phyloP scores from a whole-genome alignment of 2,797 vertebrate genomes.

The Artibeus lituratus region DNA sequence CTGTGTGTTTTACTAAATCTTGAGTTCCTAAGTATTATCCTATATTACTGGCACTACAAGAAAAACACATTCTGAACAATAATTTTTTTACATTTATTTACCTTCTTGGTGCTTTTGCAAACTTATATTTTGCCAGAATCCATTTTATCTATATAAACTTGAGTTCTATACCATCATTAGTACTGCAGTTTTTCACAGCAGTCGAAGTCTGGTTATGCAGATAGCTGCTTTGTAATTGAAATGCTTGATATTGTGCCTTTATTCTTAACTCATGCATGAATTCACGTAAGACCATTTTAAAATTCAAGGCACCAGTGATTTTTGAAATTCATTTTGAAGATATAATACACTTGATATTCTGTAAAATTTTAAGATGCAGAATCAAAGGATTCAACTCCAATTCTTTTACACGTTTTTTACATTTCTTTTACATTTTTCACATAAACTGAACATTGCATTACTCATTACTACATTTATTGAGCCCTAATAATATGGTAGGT shows the following conservation, averaged over 20 bases:
- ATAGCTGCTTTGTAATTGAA: constrained; percentile 30
- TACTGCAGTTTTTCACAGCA: neutral
- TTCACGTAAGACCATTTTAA: constrained; percentile 43
- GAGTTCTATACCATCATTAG: neutral
- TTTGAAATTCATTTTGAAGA: constrained; percentile 44
- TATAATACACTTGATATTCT: neutral
- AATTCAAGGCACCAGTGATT: neutral
- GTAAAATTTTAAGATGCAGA: constrained; percentile 35
- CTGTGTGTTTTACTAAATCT: neutral
- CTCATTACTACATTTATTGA: neutral
- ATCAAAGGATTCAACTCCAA: neutral
- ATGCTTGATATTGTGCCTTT: constrained; percentile 21
- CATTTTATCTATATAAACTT: neutral
- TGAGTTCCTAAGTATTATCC: neutral
- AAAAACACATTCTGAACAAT: neutral
- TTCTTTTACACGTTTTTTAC: neutral
- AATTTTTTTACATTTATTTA: neutral
- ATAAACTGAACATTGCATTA: neutral
- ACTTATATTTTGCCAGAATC: neutral
- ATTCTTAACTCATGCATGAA: constrained; percentile 60
- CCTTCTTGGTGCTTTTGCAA: neutral
- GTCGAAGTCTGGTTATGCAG: neutral
- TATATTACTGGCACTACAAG: neutral
- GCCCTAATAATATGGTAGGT: neutral
- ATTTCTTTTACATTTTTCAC: neutral